Percentiles rank a stretch among this genome's conserved stretches.
Conservation (phyloP, 2,888 invertebrate genomes). For the Clanis bilineata region DNA sequence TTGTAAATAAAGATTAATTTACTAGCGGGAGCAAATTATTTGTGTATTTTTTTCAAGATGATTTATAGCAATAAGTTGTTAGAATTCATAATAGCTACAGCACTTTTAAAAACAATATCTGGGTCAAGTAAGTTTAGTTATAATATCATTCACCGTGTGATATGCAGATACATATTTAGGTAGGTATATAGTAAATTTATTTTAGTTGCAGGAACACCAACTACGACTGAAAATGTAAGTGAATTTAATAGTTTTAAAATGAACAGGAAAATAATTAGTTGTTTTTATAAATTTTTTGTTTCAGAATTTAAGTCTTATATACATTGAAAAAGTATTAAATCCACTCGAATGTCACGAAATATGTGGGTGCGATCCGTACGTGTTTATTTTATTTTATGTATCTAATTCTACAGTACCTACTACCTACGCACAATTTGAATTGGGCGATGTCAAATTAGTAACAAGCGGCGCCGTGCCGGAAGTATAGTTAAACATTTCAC, state of each 20-base stretch:
- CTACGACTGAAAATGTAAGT: slow-evolving; percentile 2
- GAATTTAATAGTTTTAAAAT: not conserved
- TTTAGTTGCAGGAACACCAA: not conserved
- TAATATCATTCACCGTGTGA: no score
- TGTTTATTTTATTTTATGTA: slow-evolving; percentile 10
- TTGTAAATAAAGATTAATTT: not conserved
- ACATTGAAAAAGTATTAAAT: slow-evolving; percentile 17
- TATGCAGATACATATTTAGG: not conserved
- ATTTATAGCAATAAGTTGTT: not conserved
- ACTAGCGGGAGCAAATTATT: not conserved
- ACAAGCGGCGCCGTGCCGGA: no score
- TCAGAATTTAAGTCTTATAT: not conserved
- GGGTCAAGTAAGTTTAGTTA: not conserved
- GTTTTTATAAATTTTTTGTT: not conserved
- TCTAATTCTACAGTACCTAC: not conserved
- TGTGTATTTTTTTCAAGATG: not conserved
- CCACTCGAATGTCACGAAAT: slow-evolving; percentile 36
- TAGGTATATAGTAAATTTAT: not conserved
- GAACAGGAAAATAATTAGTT: not conserved
- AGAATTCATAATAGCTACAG: not conserved
- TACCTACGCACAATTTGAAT: no score
- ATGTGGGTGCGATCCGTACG: slow-evolving; percentile 57
- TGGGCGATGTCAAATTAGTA: no score
- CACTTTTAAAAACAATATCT: not conserved
- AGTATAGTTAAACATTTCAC: no score